A percentile compares a stretch with the other conserved stretches of the same genome.
Conservation (phyloP, 1,140 invertebrate genomes). For the Bombus turneri region DNA sequence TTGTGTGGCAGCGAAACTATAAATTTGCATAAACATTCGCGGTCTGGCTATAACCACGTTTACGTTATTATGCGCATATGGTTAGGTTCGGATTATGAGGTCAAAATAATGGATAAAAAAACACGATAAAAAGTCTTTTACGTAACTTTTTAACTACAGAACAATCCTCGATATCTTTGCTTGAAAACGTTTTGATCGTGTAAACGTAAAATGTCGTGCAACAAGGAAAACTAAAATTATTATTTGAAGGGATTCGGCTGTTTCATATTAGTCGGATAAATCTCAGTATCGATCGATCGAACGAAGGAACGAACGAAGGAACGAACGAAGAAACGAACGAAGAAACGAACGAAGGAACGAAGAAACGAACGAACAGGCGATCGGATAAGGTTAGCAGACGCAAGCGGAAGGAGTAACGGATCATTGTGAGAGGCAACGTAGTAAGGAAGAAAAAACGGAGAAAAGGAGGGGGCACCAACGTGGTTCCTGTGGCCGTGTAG, state of each 20-base stretch:
- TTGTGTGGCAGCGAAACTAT: not conserved
- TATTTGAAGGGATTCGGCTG: not conserved
- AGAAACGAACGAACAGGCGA: not conserved
- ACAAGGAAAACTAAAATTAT: not conserved
- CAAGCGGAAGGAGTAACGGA: slow-evolving; percentile 51
- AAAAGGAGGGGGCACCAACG: slow-evolving; percentile 47
- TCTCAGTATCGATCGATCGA: not conserved
- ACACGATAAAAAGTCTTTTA: no score
- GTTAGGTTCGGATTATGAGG: no score
- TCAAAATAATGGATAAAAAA: no score
- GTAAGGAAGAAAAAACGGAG: slow-evolving; percentile 39
- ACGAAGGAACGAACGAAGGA: not conserved
- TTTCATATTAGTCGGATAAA: not conserved
- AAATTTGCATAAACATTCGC: not conserved
- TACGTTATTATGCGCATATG: no score
- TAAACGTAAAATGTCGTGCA: not conserved
- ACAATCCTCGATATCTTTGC: not conserved
- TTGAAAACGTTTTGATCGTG: not conserved
- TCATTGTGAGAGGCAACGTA: slow-evolving; percentile 40
- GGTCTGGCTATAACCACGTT: no score
- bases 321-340: no score
- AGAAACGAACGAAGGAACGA: not conserved
- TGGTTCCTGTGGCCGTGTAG: slow-evolving; percentile 46
- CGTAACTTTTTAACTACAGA: no score
- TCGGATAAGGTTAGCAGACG: not conserved